Conservation (phyloP, 2,797 vertebrate genomes). For the Xenops minutus region DNA sequence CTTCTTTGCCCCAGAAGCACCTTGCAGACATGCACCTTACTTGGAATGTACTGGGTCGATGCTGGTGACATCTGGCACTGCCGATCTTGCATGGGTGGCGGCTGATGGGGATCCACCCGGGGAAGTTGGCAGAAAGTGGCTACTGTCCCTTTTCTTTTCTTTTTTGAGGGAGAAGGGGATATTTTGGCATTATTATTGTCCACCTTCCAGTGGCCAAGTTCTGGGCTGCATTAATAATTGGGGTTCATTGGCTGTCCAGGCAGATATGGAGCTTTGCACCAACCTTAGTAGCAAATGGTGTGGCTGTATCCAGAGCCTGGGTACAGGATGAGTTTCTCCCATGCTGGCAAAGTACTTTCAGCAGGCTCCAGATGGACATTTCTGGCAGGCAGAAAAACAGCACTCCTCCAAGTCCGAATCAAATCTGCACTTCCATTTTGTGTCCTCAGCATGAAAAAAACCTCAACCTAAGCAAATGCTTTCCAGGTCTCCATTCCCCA, state of each 20-base stretch:
- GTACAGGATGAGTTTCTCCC: background rate
- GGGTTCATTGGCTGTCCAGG: background rate
- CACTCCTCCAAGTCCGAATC: background rate
- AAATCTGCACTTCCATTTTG: background rate
- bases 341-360: background rate
- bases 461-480: background rate
- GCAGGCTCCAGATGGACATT: background rate
- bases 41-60: background rate
- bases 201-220: conserved; percentile 45
- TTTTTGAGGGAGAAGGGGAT: conserved; percentile 2
- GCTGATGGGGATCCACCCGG: background rate
- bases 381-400: background rate
- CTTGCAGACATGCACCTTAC: conserved; percentile 41
- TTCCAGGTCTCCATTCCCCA: background rate
- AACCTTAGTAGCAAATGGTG: background rate
- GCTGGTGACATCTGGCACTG: background rate
- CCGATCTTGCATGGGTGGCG: background rate
- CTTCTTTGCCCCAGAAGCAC: conserved; percentile 26
- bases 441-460: conserved; percentile 1
- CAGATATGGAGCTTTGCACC: background rate
- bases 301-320: background rate
- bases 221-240: conserved; percentile 33
- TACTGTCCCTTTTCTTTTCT: conserved; percentile 48
- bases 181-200: conserved; percentile 54
- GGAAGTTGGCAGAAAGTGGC: conserved; percentile 23